Base-by-base conservation (phyloP, 2,113 vertebrate species). In the Nettapus auritus region DNA sequence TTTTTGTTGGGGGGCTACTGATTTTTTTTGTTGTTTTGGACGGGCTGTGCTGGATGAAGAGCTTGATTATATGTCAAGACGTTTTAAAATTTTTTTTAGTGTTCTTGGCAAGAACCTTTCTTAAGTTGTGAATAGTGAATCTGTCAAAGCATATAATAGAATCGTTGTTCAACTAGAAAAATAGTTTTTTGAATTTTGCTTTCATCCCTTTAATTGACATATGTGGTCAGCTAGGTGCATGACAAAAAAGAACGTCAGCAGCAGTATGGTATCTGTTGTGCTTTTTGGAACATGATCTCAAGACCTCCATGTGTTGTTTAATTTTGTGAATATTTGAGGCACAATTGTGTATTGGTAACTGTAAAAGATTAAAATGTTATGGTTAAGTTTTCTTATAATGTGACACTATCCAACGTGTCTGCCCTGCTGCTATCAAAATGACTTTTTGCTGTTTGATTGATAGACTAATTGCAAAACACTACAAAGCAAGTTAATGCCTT, bases 401-500 rank as follows among this genome's bases (percentile, higher is more conserved):
- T 55, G 78, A 42, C 88, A 87, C 9, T 73, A 4, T 16, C 68
- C 31, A 4, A 0, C 17, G 6, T 62, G 57, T 79, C 66, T 64
- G 92, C 21, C 82, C 69, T 94, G 63, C 86, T 88, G 75, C 85
- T 87, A 25, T 91, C 87, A 90, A 25, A 77, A 79, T 88, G 68
- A 81, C 63, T 91, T 85, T 85, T 95, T n/a, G 28, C 63, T 74
- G 13, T 83, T 83, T 89, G 95, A 91, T 95, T 93, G 89, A 93
- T 92, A 80, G 73, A 69, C 86, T 95, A 91, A 97, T 96, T 94
- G 95, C 85, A 68, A 90, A 93, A 85, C 73, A 82, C 82, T 89
- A 88, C 71, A 84, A 82, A 96, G 92, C 63, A 94, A 95, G 88
- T 93, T 96, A 96, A 96, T 96, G 64, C 95, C 85, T 94, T 90